Percentiles rank a stretch among this genome's conserved stretches.
phyloP scores from a whole-genome alignment of 2,888 invertebrate species.

The Incurvaria masculella region DNA sequence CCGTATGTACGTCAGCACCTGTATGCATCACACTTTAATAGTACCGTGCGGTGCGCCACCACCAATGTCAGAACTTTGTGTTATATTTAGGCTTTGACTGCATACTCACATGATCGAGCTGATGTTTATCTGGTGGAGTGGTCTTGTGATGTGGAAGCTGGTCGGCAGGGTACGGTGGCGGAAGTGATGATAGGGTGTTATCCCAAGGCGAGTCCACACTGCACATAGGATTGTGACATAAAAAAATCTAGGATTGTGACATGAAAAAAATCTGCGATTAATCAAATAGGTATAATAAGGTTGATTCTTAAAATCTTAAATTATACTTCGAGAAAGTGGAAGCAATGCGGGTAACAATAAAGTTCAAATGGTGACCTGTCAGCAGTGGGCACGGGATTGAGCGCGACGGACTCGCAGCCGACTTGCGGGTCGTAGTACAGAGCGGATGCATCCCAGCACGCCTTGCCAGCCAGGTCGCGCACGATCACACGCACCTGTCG shows the following conservation, averaged over 20 bases:
- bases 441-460: slow-evolving; percentile 94
- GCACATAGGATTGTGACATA: slow-evolving; percentile 16
- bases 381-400: slow-evolving; percentile 30
- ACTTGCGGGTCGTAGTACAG: slow-evolving; percentile 73
- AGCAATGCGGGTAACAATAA: no score
- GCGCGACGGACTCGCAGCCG: slow-evolving; percentile 24
- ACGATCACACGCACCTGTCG: slow-evolving; percentile 84
- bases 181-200: slow-evolving; percentile 48
- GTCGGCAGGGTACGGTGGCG: slow-evolving; percentile 65
- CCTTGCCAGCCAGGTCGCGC: slow-evolving; percentile 90
- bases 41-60: no score
- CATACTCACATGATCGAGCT: slow-evolving; percentile 82
- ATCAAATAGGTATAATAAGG: neutral
- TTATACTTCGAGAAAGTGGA: no score
- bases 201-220: slow-evolving; percentile 44
- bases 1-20: no score
- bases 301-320: no score
- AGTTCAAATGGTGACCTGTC: slow-evolving; percentile 23
- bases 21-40: no score
- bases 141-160: slow-evolving; percentile 78
- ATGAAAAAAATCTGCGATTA: slow-evolving; percentile 6
- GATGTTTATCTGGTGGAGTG: slow-evolving; percentile 85
- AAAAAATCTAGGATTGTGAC: no score
- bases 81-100: no score
- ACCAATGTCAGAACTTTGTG: no score